Base-by-base conservation (phyloP, 2,888 invertebrate species). In the Sarcophaga subvicina region DNA sequence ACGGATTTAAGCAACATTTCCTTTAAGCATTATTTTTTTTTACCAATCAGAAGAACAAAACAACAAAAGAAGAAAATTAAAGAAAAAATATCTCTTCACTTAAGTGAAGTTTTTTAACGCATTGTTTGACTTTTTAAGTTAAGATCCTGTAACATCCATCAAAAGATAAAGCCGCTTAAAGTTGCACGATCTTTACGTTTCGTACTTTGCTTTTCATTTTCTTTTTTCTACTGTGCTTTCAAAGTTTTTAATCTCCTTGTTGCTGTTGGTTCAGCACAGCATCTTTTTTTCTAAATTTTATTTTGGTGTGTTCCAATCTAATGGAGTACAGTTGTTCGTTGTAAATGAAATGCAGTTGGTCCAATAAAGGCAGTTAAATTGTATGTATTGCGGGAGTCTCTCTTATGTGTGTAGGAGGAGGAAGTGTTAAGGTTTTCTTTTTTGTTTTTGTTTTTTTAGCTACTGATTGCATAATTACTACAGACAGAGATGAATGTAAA, bases 131-230 rank as follows among this genome's bases (percentile, higher is more conserved):
- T 83, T 87, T 59, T 77, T 63, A 37, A 87, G 87, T 82, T 84
- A 84, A 87, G 84, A 87, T 87, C 87, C 87, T 87, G 84, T 81
- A 84, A 82, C 87, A 87, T 84, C 87, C 87, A 87, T 87, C 87
- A 84, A 87, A 87, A 87, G 87, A 87, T 87, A 87, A 87, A 76
- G 87, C 87, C 87, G 87, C 84, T 82, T 72, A 83, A 54, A 78
- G 78, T 66, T 79, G 84, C 87, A 87, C 87, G 84, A 84, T 87
- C 78, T 84, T 79, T 78, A 54, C 54, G 54, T 54, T 17, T 54
- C 54, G 10, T 72, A 75, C 25, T 62, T 62, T 59, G 63, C n/a
- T 59, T 66, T 69, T 78, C 59, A 69, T 73, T 70, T 67, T 62
- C 45, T 47, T 63, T 72, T 72, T 37, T 37, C 37, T 37, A 37